Percentiles rank a stretch among this genome's conserved stretches.
phyloP scores from a whole-genome alignment of 92 coral and sea anemone genomes.

The Epizoanthus stellaris region DNA sequence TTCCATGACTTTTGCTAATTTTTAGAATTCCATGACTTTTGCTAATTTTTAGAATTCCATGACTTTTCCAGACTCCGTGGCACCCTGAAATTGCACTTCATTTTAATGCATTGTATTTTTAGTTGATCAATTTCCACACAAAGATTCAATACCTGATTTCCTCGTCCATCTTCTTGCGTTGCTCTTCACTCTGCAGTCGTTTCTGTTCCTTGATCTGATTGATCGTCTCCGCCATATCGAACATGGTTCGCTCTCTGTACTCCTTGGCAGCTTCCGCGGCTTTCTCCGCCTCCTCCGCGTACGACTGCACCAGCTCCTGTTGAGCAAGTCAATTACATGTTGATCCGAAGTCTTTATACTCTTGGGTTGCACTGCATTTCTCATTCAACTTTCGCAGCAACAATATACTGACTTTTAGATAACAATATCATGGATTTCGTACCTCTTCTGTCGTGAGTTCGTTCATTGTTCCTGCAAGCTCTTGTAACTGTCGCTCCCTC shows the following conservation, averaged over 20 bases:
- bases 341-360: not conserved
- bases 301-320: slow-evolving; percentile 87
- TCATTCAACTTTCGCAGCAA: not conserved
- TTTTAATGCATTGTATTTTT: too few species aligned
- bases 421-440: not conserved
- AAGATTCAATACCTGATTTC: slow-evolving; percentile 77
- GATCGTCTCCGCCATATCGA: slow-evolving; percentile 95
- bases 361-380: not conserved
- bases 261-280: slow-evolving; percentile 96
- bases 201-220: slow-evolving; percentile 85
- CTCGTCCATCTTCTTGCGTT: slow-evolving; percentile 83
- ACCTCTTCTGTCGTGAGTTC: slow-evolving; percentile 96
- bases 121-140: not conserved
- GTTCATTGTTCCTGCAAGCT: slow-evolving; percentile 97
- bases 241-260: slow-evolving; percentile 93
- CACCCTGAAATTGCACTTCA: too few species aligned
- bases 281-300: slow-evolving; percentile 81
- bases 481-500: slow-evolving; percentile 91
- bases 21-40: too few species aligned
- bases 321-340: not conserved
- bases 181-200: slow-evolving; percentile 87
- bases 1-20: too few species aligned
- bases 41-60: too few species aligned
- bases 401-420: not conserved
- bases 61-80: too few species aligned